A percentile compares a stretch with the other conserved stretches of the same genome.
phyloP scores from a whole-genome alignment of 2,113 vertebrate species.

The Clupea harengus region DNA sequence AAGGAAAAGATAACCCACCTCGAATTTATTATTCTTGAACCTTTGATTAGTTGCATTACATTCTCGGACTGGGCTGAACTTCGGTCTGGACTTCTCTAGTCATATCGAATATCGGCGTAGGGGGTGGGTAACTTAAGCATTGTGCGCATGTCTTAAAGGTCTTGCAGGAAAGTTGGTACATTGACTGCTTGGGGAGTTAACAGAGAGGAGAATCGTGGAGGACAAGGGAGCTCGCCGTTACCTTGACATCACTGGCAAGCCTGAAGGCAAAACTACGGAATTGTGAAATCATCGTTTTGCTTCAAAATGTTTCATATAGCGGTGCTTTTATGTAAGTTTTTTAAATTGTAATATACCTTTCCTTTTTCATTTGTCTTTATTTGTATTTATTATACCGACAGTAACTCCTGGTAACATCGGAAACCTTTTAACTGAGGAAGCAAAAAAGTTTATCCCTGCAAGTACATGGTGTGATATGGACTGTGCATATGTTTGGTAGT shows the following conservation, averaged over 20 bases:
- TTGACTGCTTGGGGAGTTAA: not conserved
- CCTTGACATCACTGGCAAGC: not conserved
- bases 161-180: conserved; percentile 7
- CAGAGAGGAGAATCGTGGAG: not conserved
- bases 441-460: not conserved
- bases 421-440: not conserved
- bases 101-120: not conserved
- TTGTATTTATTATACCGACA: not conserved
- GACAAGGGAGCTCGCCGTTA: not conserved
- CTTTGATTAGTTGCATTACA: not conserved
- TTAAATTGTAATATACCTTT: not conserved
- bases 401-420: not conserved
- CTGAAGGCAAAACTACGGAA: not conserved
- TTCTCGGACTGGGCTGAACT: conserved; percentile 16
- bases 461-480: not conserved
- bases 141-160: conserved; percentile 43
- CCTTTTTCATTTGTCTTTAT: not conserved
- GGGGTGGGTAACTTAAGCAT: conserved; percentile 22
- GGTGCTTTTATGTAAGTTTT: conserved; percentile 54
- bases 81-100: not conserved
- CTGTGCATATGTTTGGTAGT: not conserved
- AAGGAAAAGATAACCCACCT: not conserved
- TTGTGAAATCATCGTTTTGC: not conserved
- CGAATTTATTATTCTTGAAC: not conserved
- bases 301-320: conserved; percentile 46